These are phyloP conservation scores for Trissolcus japonicus DNA, from an alignment of 2,888 invertebrate species.

Conservation along the genomic window DNA sequence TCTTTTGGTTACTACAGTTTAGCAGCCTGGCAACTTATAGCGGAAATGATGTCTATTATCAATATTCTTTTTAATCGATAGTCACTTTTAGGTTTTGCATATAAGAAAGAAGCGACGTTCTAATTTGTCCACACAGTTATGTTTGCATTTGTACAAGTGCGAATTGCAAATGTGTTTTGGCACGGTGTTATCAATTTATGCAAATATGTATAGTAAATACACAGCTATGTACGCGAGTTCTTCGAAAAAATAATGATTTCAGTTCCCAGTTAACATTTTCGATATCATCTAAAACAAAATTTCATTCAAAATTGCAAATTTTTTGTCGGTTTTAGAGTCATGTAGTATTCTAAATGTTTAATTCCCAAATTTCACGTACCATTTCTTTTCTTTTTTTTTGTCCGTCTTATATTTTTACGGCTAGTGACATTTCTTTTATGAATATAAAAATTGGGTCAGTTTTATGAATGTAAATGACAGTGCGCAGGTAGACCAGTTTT, in stretches of 20 bases:
- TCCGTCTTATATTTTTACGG: neutral
- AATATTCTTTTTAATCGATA: too few species aligned
- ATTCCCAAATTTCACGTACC: too few species aligned
- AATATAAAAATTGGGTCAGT: conserved; percentile 34
- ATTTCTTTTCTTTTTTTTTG: too few species aligned
- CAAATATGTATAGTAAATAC: conserved; percentile 22
- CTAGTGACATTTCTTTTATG: neutral
- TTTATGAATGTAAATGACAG: conserved; percentile 36
- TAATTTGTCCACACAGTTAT: conserved; percentile 15
- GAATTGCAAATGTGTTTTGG: conserved; percentile 24
- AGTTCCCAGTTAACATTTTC: too few species aligned
- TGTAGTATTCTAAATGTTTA: too few species aligned
- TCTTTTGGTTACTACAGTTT: too few species aligned
- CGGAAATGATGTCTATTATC: too few species aligned
- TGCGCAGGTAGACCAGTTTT: conserved; percentile 58
- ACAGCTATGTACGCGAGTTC: conserved; percentile 1
- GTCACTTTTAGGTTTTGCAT: neutral
- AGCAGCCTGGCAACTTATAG: too few species aligned
- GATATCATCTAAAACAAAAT: too few species aligned
- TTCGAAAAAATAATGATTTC: conserved; percentile 5
- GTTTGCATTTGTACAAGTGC: conserved; percentile 47
- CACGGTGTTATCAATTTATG: conserved; percentile 42
- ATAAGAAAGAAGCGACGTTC: neutral
- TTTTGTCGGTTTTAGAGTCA: too few species aligned
- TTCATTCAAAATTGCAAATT: too few species aligned